Percentiles rank a stretch among this genome's conserved stretches.
Conservation (phyloP, 2,888 invertebrate species). For the Parasteatoda lunata region DNA sequence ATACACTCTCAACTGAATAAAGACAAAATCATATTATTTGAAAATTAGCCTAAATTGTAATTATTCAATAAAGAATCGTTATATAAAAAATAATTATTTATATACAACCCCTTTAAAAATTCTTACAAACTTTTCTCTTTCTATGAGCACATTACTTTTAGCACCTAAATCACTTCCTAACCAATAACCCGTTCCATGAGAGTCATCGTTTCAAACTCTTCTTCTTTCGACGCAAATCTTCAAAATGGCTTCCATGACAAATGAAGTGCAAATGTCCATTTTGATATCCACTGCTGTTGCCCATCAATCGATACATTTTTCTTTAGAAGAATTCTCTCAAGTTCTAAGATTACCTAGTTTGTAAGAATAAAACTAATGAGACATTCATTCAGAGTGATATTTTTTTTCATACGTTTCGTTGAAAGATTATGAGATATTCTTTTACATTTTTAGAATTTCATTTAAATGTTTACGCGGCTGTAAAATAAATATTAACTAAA, state of each 20-base stretch:
- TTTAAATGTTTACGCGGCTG: too few species aligned
- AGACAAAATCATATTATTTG: too few species aligned
- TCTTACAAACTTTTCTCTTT: constrained; percentile 31
- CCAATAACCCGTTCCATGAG: constrained; percentile 28
- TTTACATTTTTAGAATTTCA: too few species aligned
- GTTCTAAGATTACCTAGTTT: background rate
- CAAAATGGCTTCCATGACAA: constrained; percentile 54
- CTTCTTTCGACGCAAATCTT: background rate
- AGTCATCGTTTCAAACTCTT: background rate
- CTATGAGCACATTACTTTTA: constrained; percentile 40
- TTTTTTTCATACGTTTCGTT: too few species aligned
- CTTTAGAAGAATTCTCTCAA: background rate
- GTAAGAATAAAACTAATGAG: background rate
- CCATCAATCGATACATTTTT: constrained; percentile 27
- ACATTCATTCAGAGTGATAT: too few species aligned
- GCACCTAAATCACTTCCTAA: constrained; percentile 23
- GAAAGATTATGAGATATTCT: too few species aligned
- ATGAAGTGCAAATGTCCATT: constrained; percentile 58
- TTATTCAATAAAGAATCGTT: too few species aligned
- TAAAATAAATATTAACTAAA: too few species aligned
- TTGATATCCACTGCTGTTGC: constrained; percentile 45
- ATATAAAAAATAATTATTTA: background rate
- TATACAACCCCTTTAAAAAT: constrained; percentile 25
- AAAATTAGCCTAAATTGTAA: too few species aligned
- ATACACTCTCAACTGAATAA: too few species aligned